A percentile compares a stretch with the other conserved stretches of the same genome.
Conservation (phyloP, 2,888 invertebrate genomes). For the Cheilosia pagana region DNA sequence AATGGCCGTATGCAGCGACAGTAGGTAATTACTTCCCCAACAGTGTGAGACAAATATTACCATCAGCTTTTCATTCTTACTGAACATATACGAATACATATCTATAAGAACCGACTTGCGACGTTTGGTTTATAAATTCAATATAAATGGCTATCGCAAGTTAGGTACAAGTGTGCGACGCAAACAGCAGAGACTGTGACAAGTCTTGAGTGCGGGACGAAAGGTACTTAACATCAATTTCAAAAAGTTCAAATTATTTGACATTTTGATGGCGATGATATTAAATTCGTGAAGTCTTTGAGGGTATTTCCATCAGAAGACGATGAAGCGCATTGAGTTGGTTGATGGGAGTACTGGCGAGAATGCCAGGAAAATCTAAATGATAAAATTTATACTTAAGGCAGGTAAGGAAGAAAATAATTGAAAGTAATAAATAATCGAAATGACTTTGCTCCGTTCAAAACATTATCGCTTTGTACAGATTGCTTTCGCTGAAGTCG, state of each 20-base stretch:
- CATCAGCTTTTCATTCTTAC: too few relatives aligned
- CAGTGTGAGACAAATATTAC: too few relatives aligned
- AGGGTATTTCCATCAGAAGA: slow-evolving; percentile 14
- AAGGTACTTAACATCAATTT: slow-evolving; percentile 58
- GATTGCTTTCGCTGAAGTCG: background rate
- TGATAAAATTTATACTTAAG: slow-evolving; percentile 15
- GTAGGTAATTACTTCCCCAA: too few relatives aligned
- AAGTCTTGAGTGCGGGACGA: slow-evolving; percentile 31
- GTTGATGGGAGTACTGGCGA: background rate
- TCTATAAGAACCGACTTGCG: too few relatives aligned
- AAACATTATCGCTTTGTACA: background rate
- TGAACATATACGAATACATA: too few relatives aligned
- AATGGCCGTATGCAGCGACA: too few relatives aligned
- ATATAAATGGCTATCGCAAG: background rate
- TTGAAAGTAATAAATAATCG: slow-evolving; percentile 26
- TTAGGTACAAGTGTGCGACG: slow-evolving; percentile 42
- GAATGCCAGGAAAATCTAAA: slow-evolving; percentile 1
- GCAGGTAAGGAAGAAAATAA: background rate
- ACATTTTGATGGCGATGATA: slow-evolving; percentile 58
- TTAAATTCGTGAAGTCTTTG: slow-evolving; percentile 47
- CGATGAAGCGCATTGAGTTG: background rate
- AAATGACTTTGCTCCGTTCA: background rate
- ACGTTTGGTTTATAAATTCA: background rate
- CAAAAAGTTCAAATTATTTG: slow-evolving; percentile 66
- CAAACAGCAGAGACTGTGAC: slow-evolving; percentile 28